Percentiles rank a stretch among this genome's conserved stretches.
These are phyloP conservation scores for Caenorhabditis angaria DNA, from an alignment of 2,888 invertebrate genomes.

Conservation along the genomic window DNA sequence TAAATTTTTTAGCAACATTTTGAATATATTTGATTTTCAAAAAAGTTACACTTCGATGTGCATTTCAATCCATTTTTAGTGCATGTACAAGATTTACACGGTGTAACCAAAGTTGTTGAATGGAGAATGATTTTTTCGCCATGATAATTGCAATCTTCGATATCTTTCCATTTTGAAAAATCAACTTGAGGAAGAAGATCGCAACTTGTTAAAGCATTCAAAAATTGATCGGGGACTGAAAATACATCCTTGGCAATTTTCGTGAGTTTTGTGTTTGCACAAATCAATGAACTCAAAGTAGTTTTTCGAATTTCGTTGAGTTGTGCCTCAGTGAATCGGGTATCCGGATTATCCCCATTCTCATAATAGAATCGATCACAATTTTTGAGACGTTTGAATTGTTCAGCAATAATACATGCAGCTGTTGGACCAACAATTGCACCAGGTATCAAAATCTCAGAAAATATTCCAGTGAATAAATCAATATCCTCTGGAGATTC, in stretches of 20 bases:
- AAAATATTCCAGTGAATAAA: constrained; percentile 50
- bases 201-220: constrained; percentile 41
- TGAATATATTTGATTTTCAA: neutral
- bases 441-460: constrained; percentile 76
- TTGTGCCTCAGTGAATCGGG: constrained; percentile 75
- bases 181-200: constrained; percentile 21
- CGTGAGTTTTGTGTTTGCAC: constrained; percentile 79
- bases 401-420: constrained; percentile 90
- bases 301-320: constrained; percentile 84
- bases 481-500: constrained; percentile 56
- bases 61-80: constrained; percentile 40
- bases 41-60: neutral
- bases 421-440: constrained; percentile 89
- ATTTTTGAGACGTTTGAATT: constrained; percentile 77
- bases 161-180: constrained; percentile 33
- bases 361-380: constrained; percentile 86
- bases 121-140: constrained; percentile 20
- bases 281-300: constrained; percentile 85
- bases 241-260: constrained; percentile 85
- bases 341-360: constrained; percentile 49
- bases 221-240: constrained; percentile 79
- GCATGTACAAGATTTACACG: constrained; percentile 44
- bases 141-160: constrained; percentile 14
- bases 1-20: neutral
- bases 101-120: constrained; percentile 18